These are phyloP conservation scores for Furcula furcula DNA, from an alignment of 2,888 invertebrate genomes.

Conservation along the genomic window DNA sequence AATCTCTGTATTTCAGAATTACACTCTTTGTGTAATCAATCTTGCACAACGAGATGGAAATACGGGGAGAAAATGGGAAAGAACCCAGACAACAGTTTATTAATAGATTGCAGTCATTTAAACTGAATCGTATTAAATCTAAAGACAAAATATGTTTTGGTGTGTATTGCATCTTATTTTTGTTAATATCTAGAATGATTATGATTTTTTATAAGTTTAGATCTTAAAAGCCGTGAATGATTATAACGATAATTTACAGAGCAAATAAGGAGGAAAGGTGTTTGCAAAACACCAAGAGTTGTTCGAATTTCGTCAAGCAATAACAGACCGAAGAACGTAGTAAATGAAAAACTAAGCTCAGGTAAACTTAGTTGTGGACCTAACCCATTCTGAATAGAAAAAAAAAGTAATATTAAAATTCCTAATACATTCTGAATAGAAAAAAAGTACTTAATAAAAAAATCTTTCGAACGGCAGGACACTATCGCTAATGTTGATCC, in stretches of 20 bases:
- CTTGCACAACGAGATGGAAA: slow-evolving; percentile 22
- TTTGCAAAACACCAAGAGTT: slow-evolving; percentile 30
- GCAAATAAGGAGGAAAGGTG: slow-evolving; percentile 16
- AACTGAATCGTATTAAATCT: slow-evolving; percentile 14
- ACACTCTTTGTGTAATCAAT: too few species aligned
- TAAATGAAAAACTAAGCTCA: slow-evolving; percentile 13
- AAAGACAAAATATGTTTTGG: slow-evolving; percentile 28
- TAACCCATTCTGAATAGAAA: too few species aligned
- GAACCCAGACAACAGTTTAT: slow-evolving; percentile 9
- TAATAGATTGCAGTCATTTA: slow-evolving; percentile 9
- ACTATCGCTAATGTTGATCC: too few species aligned
- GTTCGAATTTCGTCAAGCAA: slow-evolving; percentile 11
- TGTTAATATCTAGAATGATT: too few species aligned
- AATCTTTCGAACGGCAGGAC: too few species aligned
- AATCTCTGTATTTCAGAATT: too few species aligned
- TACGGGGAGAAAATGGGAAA: slow-evolving; percentile 12
- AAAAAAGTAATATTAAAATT: too few species aligned
- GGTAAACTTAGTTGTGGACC: too few species aligned
- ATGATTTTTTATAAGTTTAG: not conserved
- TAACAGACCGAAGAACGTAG: slow-evolving; percentile 11
- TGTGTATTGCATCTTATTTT: slow-evolving; percentile 10
- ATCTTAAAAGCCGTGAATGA: not conserved
- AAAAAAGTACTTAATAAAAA: too few species aligned
- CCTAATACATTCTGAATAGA: too few species aligned
- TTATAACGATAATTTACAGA: slow-evolving; percentile 9